Base-by-base conservation (phyloP, 1,140 invertebrate species). In the Trachymyrmex cornetzi region DNA sequence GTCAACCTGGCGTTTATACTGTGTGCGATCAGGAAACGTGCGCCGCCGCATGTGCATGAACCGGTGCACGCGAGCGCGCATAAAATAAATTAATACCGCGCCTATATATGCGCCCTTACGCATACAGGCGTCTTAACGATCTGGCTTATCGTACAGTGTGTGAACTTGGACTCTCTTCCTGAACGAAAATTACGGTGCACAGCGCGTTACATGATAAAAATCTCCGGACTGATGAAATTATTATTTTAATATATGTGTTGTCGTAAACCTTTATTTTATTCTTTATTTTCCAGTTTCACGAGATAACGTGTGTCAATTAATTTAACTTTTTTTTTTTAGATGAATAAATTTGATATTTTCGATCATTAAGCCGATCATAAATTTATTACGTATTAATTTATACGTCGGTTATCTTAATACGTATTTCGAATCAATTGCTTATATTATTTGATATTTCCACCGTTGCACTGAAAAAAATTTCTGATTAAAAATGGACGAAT, bases 1-100 rank as follows among this genome's bases (percentile, higher is more conserved):
- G 85, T 91, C 90, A 91, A 91, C 90, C 90, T 88, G 86, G 66
- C 82, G 72, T 75, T 82, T 71, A 34, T 80, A 44, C 61, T 61
- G 77, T 44, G 50, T 11, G 50, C 57, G 87, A 91, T 90, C 84
- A 85, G 87, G 86, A 88, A 88, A 91, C 75, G 66, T 64, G 77
- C 81, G 53, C 48, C 7, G 34, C n/a, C 61, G 53, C 38, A 34
- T 79, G 34, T 55, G 74, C 61, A 72, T 66, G 82, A 85, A 53
- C 48, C 57, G 38, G 64, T 75, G 69, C 69, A 84, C 77, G 79
- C 85, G 79, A 44, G 55, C 64, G 79, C 79, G 19, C 75, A 71
- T 85, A 85, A 86, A 86, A 84, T 82, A 86, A 82, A 86, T 80
- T 82, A 71, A 81, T 81, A 61, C 85, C 24, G 34, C 64, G 4